phyloP scores from a whole-genome alignment of 2,797 vertebrate genomes.

The Eremophila alpestris region DNA sequence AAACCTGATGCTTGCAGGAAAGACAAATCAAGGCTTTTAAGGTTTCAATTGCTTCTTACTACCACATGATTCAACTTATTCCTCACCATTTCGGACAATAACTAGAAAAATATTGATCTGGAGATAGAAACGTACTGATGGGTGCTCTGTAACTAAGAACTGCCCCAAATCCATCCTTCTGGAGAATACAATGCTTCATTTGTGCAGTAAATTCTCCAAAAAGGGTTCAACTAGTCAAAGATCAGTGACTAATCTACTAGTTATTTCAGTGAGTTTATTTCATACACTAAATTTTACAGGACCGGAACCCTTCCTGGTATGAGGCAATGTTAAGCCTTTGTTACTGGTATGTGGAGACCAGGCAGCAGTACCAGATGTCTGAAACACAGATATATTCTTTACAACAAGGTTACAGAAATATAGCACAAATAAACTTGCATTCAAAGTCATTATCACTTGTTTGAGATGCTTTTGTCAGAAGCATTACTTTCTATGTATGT shows the following conservation, averaged over 20 bases:
- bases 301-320: neutral
- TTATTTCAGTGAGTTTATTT: neutral
- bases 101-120: neutral
- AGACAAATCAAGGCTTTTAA: neutral
- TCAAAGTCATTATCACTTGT: neutral
- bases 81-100: neutral
- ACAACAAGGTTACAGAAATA: neutral
- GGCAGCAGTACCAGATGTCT: neutral
- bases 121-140: neutral
- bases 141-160: fast-evolving
- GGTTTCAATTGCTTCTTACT: neutral
- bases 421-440: neutral
- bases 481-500: neutral
- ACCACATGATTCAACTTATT: neutral
- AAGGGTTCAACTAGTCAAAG: neutral
- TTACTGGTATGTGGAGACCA: neutral
- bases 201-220: neutral
- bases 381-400: neutral
- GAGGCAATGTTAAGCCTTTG: neutral
- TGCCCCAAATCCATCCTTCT: neutral
- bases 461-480: neutral
- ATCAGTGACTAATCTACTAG: neutral
- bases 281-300: neutral
- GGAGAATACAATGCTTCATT: neutral
- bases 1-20: neutral